A percentile compares a stretch with the other conserved stretches of the same genome.
phyloP scores from a whole-genome alignment of 1,140 invertebrate genomes.

The Nautilus pompilius region DNA sequence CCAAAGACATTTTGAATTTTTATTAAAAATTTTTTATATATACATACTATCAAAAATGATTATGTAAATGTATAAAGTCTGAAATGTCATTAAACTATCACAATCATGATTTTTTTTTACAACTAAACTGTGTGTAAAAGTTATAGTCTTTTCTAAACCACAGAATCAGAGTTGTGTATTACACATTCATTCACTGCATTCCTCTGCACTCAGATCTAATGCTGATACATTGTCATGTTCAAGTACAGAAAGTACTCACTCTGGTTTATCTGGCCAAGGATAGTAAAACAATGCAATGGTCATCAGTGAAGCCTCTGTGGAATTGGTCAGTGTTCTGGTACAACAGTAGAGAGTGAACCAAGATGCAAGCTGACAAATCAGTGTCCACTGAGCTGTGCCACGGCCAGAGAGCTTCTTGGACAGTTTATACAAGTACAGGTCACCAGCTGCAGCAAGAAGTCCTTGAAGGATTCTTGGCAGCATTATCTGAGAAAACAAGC shows the following conservation, averaged over 20 bases:
- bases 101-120: no score
- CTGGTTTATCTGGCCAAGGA: constrained; percentile 64
- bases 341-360: constrained; percentile 90
- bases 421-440: constrained; percentile 61
- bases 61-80: no score
- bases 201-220: no score
- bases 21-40: no score
- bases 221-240: no score
- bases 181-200: no score
- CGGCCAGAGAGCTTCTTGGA: constrained; percentile 41
- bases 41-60: no score
- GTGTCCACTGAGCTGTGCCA: constrained; percentile 49
- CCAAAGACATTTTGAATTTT: no score
- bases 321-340: constrained; percentile 80
- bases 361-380: constrained; percentile 59
- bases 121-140: no score
- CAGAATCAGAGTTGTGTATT: no score
- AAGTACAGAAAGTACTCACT: constrained; percentile 17
- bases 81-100: no score
- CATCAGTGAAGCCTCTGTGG: constrained; percentile 75
- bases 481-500: constrained; percentile 59
- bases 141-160: no score
- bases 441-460: constrained; percentile 69
- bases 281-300: constrained; percentile 77
- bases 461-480: constrained; percentile 77